These are phyloP conservation scores for Siderastrea siderea DNA, from an alignment of 92 coral and sea anemone genomes.

Conservation along the genomic window DNA sequence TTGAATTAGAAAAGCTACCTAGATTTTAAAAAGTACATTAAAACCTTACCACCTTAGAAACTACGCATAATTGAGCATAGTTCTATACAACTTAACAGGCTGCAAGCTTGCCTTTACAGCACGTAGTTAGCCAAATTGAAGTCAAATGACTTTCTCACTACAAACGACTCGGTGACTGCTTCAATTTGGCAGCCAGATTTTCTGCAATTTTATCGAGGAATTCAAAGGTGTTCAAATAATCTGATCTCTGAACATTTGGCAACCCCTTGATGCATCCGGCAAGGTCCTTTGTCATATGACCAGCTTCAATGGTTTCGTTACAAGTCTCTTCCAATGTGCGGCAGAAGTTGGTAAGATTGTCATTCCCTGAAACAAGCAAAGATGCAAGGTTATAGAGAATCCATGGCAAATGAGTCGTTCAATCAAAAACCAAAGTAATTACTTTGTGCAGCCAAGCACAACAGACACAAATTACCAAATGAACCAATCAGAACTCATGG, in stretches of 20 bases:
- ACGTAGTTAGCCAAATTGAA: not conserved
- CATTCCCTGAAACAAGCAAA: slow-evolving; percentile 69
- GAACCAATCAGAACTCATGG: too few relatives aligned
- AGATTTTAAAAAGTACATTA: not conserved
- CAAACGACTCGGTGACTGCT: slow-evolving; percentile 32
- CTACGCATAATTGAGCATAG: too few relatives aligned
- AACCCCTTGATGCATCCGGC: slow-evolving; percentile 96
- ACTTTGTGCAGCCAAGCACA: not conserved
- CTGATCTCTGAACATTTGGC: slow-evolving; percentile 83
- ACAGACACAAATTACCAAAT: too few relatives aligned
- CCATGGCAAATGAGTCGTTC: not conserved
- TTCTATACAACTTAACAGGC: too few relatives aligned
- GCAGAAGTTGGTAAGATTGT: slow-evolving; percentile 82
- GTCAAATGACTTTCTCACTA: not conserved
- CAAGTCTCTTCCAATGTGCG: slow-evolving; percentile 87
- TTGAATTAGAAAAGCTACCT: not conserved
- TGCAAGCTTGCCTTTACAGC: too few relatives aligned
- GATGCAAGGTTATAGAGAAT: not conserved
- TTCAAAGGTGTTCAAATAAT: slow-evolving; percentile 96
- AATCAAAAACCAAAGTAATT: not conserved
- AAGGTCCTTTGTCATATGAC: slow-evolving; percentile 95
- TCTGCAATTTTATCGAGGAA: slow-evolving; percentile 94
- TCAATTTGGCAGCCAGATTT: slow-evolving; percentile 60
- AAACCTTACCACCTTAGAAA: not conserved
- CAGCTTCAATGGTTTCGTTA: slow-evolving; percentile 92